These are phyloP conservation scores for Monoplex corrugatus DNA, from an alignment of 2,888 invertebrate species.

Conservation along the genomic window DNA sequence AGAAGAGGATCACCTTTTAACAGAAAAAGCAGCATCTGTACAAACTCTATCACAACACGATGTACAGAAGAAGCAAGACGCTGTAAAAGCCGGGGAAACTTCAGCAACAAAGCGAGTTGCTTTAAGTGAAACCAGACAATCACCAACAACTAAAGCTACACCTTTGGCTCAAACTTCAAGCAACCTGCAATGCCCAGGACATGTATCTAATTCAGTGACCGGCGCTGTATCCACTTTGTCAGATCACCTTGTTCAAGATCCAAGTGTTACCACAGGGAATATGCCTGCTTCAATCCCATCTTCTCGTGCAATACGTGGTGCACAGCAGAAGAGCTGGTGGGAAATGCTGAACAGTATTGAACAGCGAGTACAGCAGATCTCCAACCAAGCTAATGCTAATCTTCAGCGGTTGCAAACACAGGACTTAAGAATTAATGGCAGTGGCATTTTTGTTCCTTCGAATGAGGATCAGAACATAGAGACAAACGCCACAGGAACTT, in stretches of 20 bases:
- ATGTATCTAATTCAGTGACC: background rate
- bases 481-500: background rate
- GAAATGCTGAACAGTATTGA: conserved; percentile 26
- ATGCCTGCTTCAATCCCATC: background rate
- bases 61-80: background rate
- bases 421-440: too few relatives aligned
- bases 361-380: conserved; percentile 34
- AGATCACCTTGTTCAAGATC: background rate
- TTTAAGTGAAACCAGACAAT: background rate
- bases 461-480: background rate
- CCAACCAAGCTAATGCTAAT: background rate
- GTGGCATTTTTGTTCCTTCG: background rate
- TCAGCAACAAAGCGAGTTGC: background rate
- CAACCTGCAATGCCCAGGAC: background rate
- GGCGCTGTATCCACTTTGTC: background rate
- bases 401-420: background rate
- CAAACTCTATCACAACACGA: background rate
- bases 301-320: background rate
- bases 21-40: background rate
- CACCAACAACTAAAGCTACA: background rate
- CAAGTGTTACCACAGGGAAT: background rate
- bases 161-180: too few relatives aligned
- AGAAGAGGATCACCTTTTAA: background rate
- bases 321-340: conserved; percentile 6
- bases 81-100: background rate